phyloP scores from a whole-genome alignment of 2,113 vertebrate species.

The Sigmodon hispidus region DNA sequence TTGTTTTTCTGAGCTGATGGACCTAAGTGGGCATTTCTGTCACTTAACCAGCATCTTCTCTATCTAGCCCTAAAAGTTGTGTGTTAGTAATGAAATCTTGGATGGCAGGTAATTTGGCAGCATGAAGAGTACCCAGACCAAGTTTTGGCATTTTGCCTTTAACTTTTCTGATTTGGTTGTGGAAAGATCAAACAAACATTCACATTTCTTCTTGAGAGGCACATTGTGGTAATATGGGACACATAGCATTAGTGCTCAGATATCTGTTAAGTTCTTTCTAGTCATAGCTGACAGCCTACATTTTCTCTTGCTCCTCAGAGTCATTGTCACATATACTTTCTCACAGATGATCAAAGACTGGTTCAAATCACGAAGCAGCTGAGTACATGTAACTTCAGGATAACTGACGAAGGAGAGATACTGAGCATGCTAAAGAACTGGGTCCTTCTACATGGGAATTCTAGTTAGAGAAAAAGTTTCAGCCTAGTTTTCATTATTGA shows the following conservation, averaged over 20 bases:
- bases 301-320: constrained; percentile 90
- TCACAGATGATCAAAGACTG: neutral
- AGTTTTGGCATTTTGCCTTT: constrained; percentile 91
- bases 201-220: constrained; percentile 92
- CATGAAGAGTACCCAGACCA: constrained; percentile 91
- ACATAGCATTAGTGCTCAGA: constrained; percentile 89
- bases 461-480: neutral
- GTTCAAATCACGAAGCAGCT: neutral
- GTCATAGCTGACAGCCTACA: constrained; percentile 89
- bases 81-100: constrained; percentile 82
- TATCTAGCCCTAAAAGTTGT: constrained; percentile 69
- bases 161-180: constrained; percentile 88
- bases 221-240: constrained; percentile 90
- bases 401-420: neutral
- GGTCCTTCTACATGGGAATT: neutral
- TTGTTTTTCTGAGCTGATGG: constrained; percentile 74
- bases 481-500: neutral
- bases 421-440: neutral
- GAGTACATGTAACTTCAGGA: neutral
- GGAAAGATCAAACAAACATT: constrained; percentile 95
- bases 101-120: constrained; percentile 91
- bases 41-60: constrained; percentile 76
- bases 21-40: constrained; percentile 27
- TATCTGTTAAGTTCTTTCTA: constrained; percentile 92
- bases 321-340: constrained; percentile 92